Evolutionary conservation across 2,797 vertebrate species (phyloP).

Genomic region (Loriculus beryllinus): DNA sequence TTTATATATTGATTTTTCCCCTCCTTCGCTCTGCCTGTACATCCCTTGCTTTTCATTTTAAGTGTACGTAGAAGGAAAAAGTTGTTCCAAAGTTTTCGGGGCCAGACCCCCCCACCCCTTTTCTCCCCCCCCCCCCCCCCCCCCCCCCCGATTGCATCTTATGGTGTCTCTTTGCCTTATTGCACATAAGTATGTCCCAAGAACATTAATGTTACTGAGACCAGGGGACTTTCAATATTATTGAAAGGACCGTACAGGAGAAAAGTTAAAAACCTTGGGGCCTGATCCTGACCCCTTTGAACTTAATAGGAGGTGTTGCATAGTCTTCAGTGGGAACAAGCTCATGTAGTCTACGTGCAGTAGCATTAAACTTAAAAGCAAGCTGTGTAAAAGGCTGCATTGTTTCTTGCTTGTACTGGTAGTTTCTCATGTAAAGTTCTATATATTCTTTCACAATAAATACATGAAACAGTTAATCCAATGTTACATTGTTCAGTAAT

Average conservation of each 20-base stretch:
- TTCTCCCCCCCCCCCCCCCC: too few relatives aligned
- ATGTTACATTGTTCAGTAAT: constrained; percentile 62
- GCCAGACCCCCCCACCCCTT: background rate
- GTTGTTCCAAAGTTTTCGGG: background rate
- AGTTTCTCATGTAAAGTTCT: constrained; percentile 55
- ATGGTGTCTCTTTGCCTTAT: background rate
- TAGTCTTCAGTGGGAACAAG: background rate
- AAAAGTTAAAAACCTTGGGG: constrained; percentile 13
- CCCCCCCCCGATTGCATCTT: background rate
- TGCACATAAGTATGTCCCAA: constrained; percentile 15
- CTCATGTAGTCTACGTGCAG: background rate
- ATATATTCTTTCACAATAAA: constrained; percentile 64
- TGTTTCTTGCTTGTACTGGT: constrained; percentile 60
- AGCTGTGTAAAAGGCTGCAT: constrained; percentile 21
- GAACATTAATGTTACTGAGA: background rate
- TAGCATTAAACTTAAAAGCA: constrained; percentile 42
- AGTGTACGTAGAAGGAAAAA: background rate
- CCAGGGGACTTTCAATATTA: background rate
- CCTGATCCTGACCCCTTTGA: background rate
- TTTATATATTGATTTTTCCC: background rate
- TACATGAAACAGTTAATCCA: constrained; percentile 71
- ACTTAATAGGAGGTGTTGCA: background rate
- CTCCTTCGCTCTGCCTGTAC: background rate
- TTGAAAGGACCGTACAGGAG: constrained; percentile 8
- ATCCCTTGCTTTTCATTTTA: background rate